phyloP scores from a whole-genome alignment of 1,140 invertebrate species.

The Heliconius hewitsoni region DNA sequence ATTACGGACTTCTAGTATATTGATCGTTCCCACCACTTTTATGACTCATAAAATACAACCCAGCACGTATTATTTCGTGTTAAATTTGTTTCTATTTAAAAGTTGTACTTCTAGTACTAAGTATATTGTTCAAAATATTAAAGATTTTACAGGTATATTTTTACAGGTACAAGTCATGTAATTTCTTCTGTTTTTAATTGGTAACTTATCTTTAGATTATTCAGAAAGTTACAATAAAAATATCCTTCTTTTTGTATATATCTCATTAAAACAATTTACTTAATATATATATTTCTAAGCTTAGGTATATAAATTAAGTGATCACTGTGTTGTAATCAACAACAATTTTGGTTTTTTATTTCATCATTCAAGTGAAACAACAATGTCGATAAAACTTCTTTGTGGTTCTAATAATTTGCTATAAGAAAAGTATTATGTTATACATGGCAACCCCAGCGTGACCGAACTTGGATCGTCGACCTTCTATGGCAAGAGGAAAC shows the following conservation, averaged over 20 bases:
- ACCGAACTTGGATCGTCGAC: constrained; percentile 52
- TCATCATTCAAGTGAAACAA: background rate
- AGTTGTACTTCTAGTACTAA: background rate
- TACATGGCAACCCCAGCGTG: constrained; percentile 53
- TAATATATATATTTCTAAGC: too few relatives aligned
- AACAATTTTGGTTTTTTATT: background rate
- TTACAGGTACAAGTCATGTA: constrained; percentile 69
- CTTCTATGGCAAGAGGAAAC: constrained; percentile 51
- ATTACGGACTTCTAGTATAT: background rate
- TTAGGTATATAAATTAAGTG: too few relatives aligned
- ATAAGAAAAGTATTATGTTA: constrained; percentile 39
- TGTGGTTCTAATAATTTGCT: constrained; percentile 22
- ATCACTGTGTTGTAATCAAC: background rate
- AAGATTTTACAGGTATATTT: constrained; percentile 62
- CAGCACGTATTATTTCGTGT: background rate
- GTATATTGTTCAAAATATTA: background rate
- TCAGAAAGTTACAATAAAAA: background rate
- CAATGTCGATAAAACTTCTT: background rate
- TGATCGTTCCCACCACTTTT: constrained; percentile 1
- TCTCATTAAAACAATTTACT: too few relatives aligned
- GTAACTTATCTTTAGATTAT: constrained; percentile 41
- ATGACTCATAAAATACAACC: background rate
- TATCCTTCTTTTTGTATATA: background rate
- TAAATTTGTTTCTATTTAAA: background rate
- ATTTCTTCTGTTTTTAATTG: constrained; percentile 47